These are phyloP conservation scores for Octodon degus DNA, from an alignment of 2,113 vertebrate species.

Conservation along the genomic window DNA sequence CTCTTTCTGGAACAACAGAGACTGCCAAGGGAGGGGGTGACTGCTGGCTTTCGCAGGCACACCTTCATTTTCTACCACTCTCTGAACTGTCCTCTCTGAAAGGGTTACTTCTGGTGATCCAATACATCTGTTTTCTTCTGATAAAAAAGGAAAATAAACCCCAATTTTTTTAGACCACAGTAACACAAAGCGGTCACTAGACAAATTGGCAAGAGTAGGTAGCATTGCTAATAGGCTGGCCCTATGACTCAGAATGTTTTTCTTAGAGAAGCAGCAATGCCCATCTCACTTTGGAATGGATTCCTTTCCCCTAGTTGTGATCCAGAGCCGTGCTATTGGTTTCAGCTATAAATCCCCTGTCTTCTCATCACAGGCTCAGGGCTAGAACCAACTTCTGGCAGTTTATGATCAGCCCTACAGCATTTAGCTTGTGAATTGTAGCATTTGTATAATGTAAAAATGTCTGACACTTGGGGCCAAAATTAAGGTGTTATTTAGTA, in stretches of 20 bases:
- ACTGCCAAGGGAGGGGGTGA: conserved; percentile 49
- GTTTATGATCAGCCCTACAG: conserved; percentile 68
- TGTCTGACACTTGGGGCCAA: conserved; percentile 31
- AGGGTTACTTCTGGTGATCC: conserved; percentile 70
- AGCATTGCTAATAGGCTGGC: conserved; percentile 42
- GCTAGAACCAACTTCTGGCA: conserved; percentile 44
- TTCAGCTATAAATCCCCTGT: conserved; percentile 63
- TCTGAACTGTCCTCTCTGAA: conserved; percentile 64
- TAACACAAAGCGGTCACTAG: conserved; percentile 71
- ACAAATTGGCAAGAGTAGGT: conserved; percentile 58
- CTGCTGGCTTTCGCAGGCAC: conserved; percentile 67
- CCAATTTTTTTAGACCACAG: conserved; percentile 65
- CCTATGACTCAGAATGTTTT: conserved; percentile 63
- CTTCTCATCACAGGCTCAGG: conserved; percentile 64
- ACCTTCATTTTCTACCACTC: conserved; percentile 45
- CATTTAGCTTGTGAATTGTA: conserved; percentile 63
- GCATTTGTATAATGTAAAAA: conserved; percentile 72
- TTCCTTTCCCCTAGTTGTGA: conserved; percentile 50
- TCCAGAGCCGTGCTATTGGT: conserved; percentile 65
- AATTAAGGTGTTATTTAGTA: conserved; percentile 76
- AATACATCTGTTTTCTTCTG: conserved; percentile 69
- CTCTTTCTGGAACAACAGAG: conserved; percentile 73
- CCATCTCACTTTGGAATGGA: conserved; percentile 66
- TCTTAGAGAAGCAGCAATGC: conserved; percentile 61
- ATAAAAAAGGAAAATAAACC: conserved; percentile 26